A percentile compares a stretch with the other conserved stretches of the same genome.
These are phyloP conservation scores for Episyrphus balteatus DNA, from an alignment of 1,140 invertebrate species.

Conservation along the genomic window DNA sequence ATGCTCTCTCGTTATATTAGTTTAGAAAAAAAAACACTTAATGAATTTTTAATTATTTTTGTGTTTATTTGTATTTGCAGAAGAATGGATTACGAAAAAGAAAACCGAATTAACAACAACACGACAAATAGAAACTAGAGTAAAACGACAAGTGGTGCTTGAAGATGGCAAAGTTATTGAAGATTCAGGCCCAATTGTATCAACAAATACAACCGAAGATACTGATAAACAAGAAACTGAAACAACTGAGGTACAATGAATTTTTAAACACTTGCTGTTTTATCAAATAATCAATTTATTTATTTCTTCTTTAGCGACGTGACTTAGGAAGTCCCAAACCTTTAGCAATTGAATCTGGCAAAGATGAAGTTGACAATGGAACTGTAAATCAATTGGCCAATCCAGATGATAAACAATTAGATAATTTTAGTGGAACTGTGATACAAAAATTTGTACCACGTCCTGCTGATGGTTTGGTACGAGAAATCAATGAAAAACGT, in stretches of 20 bases:
- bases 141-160: constrained; percentile 75
- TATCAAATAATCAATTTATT: constrained; percentile 2
- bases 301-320: background rate
- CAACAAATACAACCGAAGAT: constrained; percentile 76
- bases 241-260: constrained; percentile 68
- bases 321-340: background rate
- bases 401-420: background rate
- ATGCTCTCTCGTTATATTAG: too few relatives aligned
- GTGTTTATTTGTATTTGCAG: constrained; percentile 42
- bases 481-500: constrained; percentile 66
- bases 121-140: constrained; percentile 76
- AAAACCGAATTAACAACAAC: constrained; percentile 79
- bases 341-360: constrained; percentile 5
- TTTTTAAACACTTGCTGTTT: background rate
- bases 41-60: too few relatives aligned
- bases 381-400: constrained; percentile 20
- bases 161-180: constrained; percentile 82
- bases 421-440: constrained; percentile 13
- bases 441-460: constrained; percentile 27
- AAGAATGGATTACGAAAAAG: constrained; percentile 83
- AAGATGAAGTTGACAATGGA: constrained; percentile 31
- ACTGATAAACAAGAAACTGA: constrained; percentile 77
- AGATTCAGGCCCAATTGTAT: constrained; percentile 79
- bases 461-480: constrained; percentile 56
- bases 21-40: too few relatives aligned